Conservation (phyloP, 2,888 invertebrate genomes). For the Rhagonycha fulva region DNA sequence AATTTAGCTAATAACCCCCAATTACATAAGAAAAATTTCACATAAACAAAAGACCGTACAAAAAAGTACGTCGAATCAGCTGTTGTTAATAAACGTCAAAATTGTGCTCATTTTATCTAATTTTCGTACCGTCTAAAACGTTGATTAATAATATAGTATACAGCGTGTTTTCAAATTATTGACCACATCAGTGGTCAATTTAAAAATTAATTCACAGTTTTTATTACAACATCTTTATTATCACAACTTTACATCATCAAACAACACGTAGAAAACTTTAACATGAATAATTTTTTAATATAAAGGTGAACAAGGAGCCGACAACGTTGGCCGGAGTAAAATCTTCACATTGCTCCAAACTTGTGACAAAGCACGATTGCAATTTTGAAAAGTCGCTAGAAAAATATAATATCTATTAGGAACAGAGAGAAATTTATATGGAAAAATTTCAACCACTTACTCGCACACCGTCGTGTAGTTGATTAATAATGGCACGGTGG, state of each 20-base stretch:
- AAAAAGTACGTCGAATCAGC: not conserved
- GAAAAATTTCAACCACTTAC: not conserved
- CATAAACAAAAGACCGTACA: not conserved
- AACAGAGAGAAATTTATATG: not conserved
- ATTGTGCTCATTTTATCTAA: not conserved
- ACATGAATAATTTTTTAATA: constrained; percentile 71
- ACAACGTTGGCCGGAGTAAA: constrained; percentile 81
- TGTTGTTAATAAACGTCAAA: not conserved
- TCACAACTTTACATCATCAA: not conserved
- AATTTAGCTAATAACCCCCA: not conserved
- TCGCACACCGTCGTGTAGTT: not conserved
- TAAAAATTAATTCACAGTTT: too few species aligned
- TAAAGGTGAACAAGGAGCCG: constrained; percentile 74
- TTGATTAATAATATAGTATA: too few species aligned
- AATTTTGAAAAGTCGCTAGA: constrained; percentile 62
- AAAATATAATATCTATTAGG: constrained; percentile 3
- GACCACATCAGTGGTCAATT: too few species aligned
- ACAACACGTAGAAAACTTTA: constrained; percentile 10
- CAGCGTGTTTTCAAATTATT: too few species aligned
- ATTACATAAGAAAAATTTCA: not conserved
- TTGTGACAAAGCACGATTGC: constrained; percentile 63
- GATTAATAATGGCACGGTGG: constrained; percentile 4
- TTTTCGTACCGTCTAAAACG: not conserved
- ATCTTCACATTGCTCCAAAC: constrained; percentile 69
- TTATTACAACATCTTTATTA: too few species aligned